Evolutionary conservation across 2,888 invertebrate genomes (phyloP), one percentile per base, ranked within the genome.

Genomic region (Timandra comae): DNA sequence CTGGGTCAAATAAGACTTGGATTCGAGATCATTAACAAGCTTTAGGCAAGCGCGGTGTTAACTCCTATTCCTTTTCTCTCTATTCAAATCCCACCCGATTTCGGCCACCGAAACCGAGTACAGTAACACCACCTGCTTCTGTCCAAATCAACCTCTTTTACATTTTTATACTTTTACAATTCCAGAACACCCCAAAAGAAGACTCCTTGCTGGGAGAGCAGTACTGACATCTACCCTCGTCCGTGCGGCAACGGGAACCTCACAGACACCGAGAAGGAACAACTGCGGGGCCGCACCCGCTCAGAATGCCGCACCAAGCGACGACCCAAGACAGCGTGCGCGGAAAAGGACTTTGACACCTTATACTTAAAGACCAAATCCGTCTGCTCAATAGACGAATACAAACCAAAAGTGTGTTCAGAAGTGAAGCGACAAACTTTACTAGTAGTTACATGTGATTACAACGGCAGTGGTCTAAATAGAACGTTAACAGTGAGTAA

Each of bases 241-340:
- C 94, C 94, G 0, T 90, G 92, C 43, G 93, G 93, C 8, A 94
- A 94, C 66, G 93, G 93, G 8, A 94, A 94, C 66, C 89, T 93
- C 77, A 94, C 93, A 0, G 94, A 94, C 67, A 91, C 88, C 5
- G 93, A 94, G 59, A 93, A 93, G 56, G 90, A 89, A 46, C 87
- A 89, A 4, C 56, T 89, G 6, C 81, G 88, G 1, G 88, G 87
- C 0, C 87, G 91, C 35, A 88, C 91, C 0, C 88, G 90, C 25
- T 93, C 93, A 0, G 93, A 93, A 58, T 90, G 90, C 36, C 90
- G 88, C 4, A 59, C 56, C 26, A 68, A 68, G 12, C 57, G 69
- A 11, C 63, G 69, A 28, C 54, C 72, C 16, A 72, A 76, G 44
- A 78, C 72, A 26, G 63, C 74, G 1, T 91, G 90, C 52, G 91